phyloP scores from a whole-genome alignment of 1,140 invertebrate species.

The Rhizoglyphus robini region DNA sequence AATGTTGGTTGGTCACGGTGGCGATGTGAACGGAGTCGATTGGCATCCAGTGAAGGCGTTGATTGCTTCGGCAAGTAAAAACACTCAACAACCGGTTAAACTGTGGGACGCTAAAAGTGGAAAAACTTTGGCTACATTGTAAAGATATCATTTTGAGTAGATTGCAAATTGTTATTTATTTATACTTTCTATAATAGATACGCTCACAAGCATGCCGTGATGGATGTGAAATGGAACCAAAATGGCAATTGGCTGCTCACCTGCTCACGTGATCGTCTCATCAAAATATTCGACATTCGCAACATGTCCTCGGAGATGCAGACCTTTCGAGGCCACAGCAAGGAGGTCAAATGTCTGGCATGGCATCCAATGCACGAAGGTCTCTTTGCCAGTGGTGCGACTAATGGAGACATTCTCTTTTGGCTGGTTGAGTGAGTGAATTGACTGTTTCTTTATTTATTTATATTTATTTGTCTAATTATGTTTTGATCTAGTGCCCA shows the following conservation, averaged over 20 bases:
- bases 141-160: too few relatives aligned
- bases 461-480: background rate
- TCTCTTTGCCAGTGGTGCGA: constrained; percentile 88
- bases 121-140: constrained; percentile 49
- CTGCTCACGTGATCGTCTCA: constrained; percentile 87
- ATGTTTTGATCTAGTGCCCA: constrained; percentile 53
- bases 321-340: constrained; percentile 94
- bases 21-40: constrained; percentile 97
- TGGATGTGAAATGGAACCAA: constrained; percentile 97
- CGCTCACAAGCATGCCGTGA: constrained; percentile 97
- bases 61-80: constrained; percentile 94
- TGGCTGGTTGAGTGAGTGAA: constrained; percentile 92
- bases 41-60: constrained; percentile 98
- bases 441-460: too few relatives aligned
- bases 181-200: constrained; percentile 41
- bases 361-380: constrained; percentile 97
- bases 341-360: constrained; percentile 87
- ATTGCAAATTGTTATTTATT: background rate
- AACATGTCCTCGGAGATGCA: constrained; percentile 83
- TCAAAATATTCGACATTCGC: constrained; percentile 95
- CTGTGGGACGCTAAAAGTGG: constrained; percentile 97
- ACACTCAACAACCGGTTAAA: constrained; percentile 98
- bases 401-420: constrained; percentile 92
- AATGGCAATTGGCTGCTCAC: constrained; percentile 99
- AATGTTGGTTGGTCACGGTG: constrained; percentile 69